These are phyloP conservation scores for Siniperca knerii DNA, from an alignment of 2,113 vertebrate species.

Conservation along the genomic window DNA sequence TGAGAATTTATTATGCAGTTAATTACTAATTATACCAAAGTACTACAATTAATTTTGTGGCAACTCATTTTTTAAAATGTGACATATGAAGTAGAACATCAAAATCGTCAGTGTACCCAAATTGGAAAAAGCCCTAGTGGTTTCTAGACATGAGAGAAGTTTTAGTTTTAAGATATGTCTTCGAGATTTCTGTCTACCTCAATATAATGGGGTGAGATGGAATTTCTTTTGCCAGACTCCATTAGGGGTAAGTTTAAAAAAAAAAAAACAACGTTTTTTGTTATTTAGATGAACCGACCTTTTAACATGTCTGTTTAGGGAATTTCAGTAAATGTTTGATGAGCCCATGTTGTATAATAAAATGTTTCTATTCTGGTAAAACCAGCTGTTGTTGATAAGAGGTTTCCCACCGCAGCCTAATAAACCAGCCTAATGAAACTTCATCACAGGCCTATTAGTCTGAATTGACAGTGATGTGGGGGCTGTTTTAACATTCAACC, in stretches of 20 bases:
- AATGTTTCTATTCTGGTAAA: constrained; percentile 28
- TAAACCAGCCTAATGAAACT: constrained; percentile 55
- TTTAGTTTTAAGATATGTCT: background rate
- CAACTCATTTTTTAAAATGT: too few relatives aligned
- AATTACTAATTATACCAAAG: background rate
- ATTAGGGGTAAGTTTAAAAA: background rate
- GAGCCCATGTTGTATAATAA: background rate
- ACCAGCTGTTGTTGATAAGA: constrained; percentile 22
- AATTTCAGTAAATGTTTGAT: constrained; percentile 13
- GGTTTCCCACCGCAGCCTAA: constrained; percentile 52
- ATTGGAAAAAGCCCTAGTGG: background rate
- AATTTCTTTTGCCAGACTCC: background rate
- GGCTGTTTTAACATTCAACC: constrained; percentile 44
- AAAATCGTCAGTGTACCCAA: background rate
- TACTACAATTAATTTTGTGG: background rate
- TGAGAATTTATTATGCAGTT: background rate
- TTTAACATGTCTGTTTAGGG: background rate
- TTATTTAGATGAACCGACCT: background rate
- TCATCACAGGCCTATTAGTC: constrained; percentile 22
- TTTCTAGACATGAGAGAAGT: background rate
- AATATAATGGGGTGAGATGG: background rate
- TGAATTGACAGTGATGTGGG: constrained; percentile 39
- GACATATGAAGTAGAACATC: background rate
- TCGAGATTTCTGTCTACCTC: background rate
- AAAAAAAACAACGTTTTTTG: background rate